Conservation (phyloP, 2,888 invertebrate species). For the Euproctis similis region DNA sequence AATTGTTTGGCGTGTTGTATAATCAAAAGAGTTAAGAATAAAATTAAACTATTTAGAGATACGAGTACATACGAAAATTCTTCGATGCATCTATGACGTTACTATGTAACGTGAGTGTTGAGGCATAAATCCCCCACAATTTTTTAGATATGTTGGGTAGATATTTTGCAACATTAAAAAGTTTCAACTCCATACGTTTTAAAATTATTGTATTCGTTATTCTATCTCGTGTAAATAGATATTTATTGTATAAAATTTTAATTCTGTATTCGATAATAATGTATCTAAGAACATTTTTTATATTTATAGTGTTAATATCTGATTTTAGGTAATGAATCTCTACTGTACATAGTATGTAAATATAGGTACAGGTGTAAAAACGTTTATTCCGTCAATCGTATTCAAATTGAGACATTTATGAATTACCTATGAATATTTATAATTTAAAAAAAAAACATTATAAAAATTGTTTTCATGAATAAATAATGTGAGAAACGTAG, state of each 20-base stretch:
- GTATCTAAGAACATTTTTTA: constrained; percentile 48
- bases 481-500: constrained; percentile 37
- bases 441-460: constrained; percentile 61
- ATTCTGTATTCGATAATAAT: constrained; percentile 30
- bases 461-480: constrained; percentile 69
- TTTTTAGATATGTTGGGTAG: background rate
- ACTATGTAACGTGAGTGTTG: no score
- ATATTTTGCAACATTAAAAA: background rate
- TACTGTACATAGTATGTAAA: constrained; percentile 66
- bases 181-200: background rate
- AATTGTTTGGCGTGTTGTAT: no score
- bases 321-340: constrained; percentile 38
- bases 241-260: constrained; percentile 59
- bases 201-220: constrained; percentile 10
- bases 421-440: constrained; percentile 64
- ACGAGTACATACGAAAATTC: no score
- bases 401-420: constrained; percentile 50
- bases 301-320: constrained; percentile 37
- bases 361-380: constrained; percentile 51
- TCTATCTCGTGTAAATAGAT: constrained; percentile 32
- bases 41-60: no score
- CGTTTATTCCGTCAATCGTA: constrained; percentile 67
- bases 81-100: no score
- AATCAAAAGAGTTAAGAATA: no score
- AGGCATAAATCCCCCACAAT: background rate